Evolutionary conservation across 2,888 invertebrate genomes (phyloP), one percentile per base, ranked within the genome.

Genomic region (Meliscaeva auricollis): DNA sequence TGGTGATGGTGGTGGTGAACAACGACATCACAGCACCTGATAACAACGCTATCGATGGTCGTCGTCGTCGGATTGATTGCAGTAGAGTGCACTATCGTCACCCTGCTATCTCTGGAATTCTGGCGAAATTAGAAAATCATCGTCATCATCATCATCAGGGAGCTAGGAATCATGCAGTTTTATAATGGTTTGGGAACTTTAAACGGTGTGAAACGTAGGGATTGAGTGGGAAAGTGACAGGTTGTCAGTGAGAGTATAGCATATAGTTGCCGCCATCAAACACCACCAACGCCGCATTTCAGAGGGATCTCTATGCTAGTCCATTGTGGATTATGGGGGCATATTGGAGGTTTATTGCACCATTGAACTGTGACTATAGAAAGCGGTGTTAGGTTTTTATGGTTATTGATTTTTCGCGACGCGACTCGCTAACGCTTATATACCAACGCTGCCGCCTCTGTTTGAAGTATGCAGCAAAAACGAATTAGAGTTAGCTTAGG

Each of bases 331-430:
- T 80, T 85, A 81, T 77, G 76, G 72, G 72, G 81, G 68, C 50
- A 77, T 81, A 81, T 85, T 85, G 69, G 72, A 85, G 81, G 80
- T 80, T 85, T 85, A 85, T 85, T 81, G 80, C 80, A 80, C 81
- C 76, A 77, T 73, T 81, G 85, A 81, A 85, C 80, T 85, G 60
- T 64, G 78, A 78, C 69, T 70, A 62, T 62, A 66, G 74, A 75
- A 54, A 54, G 62, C 35, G 68, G 66, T 72, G 76, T 85, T 76
- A 62, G 76, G 56, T 80, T 85, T 85, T 85, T 77, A 85, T 85
- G 80, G 76, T 81, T 81, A 85, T 81, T 85, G 85, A 85, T 62
- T 72, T 77, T 78, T 56, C 56, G 52, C 74, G 79, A 66, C 5
- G 70, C 70, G 44, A 2, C n/a, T 7, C 7, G 32, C 54, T 15